Evolutionary conservation across 2,113 vertebrate genomes (phyloP), one percentile per base, ranked within the genome.

Genomic region (Pogona vitticeps): DNA sequence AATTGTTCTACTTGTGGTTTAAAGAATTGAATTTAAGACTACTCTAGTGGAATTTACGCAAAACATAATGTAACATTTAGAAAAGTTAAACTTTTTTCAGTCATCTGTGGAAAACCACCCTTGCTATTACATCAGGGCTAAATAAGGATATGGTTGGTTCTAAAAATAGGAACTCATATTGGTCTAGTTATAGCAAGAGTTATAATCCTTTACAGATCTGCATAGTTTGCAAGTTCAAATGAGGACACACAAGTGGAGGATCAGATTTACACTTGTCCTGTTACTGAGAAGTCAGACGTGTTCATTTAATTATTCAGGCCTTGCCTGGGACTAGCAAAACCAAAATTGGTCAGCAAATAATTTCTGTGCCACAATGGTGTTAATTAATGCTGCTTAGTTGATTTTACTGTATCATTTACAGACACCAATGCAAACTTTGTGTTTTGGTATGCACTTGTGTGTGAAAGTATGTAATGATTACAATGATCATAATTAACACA

Each of bases 161-260:
- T 97, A 96, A 97, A 96, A 94, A 96, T 96, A 96, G 95, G 92
- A 84, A 65, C 42, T 84, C 90, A 92, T 89, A 73, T 91, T 92
- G 90, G 85, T 95, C 94, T 95, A 95, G 90, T 90, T 93, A 88
- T 92, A 92, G 89, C 0, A 9, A 91, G 92, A 95, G 91, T 94
- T 96, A 88, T 86, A 96, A 95, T 95, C 93, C 91, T 95, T 80
- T 9, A 76, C 92, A 92, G 90, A 95, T 94, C 86, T 92, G 89
- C 87, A 78, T 38, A 89, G 79, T 70, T 76, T 91, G 89, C 88
- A 90, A 89, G 96, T 97, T 96, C 94, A 97, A 21, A 89, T 94
- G 88, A 96, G 96, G 96, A 96, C 95, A 95, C 88, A 80, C 76
- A 70, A 85, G 91, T 77, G 61, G 61, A 88, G 84, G 91, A 89